Evolutionary conservation across 2,888 invertebrate species (phyloP), one percentile per base, ranked within the genome.

Genomic region (Nomada fabriciana): DNA sequence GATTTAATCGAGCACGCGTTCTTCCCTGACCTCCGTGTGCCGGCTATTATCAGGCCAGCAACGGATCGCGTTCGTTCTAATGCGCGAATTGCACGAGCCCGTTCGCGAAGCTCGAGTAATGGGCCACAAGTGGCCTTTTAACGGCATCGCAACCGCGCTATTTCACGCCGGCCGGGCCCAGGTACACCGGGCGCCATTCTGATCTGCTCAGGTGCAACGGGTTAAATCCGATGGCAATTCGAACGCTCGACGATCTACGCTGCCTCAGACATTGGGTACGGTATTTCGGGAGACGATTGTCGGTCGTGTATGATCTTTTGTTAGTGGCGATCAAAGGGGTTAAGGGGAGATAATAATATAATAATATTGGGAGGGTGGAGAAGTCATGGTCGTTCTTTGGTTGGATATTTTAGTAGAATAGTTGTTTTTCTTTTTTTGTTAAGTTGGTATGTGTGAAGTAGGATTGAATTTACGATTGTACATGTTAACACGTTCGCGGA

Each of bases 81-180:
- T 90, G 91, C 88, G 88, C 85, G 84, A 85, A 85, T 85, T 83
- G 89, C 89, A 88, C 88, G 89, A 83, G 86, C 80, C 90, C 88
- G 88, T 90, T 91, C 89, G 90, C 90, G 55, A 87, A 88, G 87
- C 87, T 72, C 89, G 84, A 91, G 88, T 91, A 91, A 92, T 91
- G 91, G 89, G 88, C 84, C 85, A 81, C 88, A 79, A 75, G 84
- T 75, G 76, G 67, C 83, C 82, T 83, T 82, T 78, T 80, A 83
- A 86, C 87, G 76, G 85, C 82, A 72, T 23, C 63, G 63, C 80
- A 64, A 67, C 64, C 77, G 83, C 84, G 81, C 84, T 89, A 89
- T 90, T 90, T 90, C 82, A 90, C 86, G 83, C 79, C 65, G 78
- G 61, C 36, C 29, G 69, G 75, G 18, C 13, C 57, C 23, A 9